phyloP scores from a whole-genome alignment of 2,797 vertebrate species.

The Myotis findleyi region DNA sequence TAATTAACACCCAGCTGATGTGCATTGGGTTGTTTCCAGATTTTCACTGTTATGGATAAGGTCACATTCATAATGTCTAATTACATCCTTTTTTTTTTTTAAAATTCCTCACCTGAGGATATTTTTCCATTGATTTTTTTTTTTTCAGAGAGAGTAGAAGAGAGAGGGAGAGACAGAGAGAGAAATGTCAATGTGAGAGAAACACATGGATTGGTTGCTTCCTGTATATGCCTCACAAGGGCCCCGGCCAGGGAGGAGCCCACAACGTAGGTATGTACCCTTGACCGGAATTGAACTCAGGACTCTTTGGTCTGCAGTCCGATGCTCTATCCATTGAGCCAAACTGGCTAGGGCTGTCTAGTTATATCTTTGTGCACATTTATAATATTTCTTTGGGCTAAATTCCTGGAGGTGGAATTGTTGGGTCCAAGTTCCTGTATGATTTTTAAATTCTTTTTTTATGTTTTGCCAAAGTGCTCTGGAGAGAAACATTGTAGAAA shows the following conservation, averaged over 20 bases:
- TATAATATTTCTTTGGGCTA: background rate
- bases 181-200: no score
- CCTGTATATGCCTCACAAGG: no score
- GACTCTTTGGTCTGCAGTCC: no score
- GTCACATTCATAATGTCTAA: background rate
- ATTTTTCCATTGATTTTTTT: no score
- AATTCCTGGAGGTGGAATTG: conserved; percentile 1
- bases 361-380: background rate
- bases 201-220: no score
- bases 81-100: background rate
- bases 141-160: no score
- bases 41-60: background rate
- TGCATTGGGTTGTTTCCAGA: background rate
- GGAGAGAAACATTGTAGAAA: background rate
- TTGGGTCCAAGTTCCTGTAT: background rate
- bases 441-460: background rate
- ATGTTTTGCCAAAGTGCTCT: conserved; percentile 1
- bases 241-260: no score
- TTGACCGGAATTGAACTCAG: no score
- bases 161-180: no score
- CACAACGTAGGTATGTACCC: no score
- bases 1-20: background rate
- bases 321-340: no score
- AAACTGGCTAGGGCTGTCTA: background rate
- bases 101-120: no score